Base-by-base conservation (phyloP, 2,113 vertebrate genomes). In the Lota lota region DNA sequence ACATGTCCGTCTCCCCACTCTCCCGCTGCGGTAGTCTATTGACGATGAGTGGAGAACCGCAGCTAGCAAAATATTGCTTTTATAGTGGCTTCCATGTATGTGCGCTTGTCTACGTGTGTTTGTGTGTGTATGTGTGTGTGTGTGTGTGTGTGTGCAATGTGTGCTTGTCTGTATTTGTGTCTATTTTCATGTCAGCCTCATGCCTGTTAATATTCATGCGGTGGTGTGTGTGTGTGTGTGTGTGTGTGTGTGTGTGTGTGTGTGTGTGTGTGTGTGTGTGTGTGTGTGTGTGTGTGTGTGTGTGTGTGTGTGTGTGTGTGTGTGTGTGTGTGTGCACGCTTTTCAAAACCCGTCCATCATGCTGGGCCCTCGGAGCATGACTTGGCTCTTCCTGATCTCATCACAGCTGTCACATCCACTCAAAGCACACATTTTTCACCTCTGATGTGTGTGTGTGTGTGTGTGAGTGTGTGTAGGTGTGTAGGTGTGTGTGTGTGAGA, bases 321-420 rank as follows among this genome's bases (percentile, higher is more conserved):
- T 4, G 11, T 2, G 51, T 53, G 66, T 61, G 28, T 2, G 28
- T 33, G 28, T 33, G 28, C 28, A 33, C 28, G 28, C 73, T 83
- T 84, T 71, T 85, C 70, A 78, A 87, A 87, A 85, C 84, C 82
- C 72, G 81, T 86, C 86, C 77, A 82, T 87, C 83, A 85, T 50
- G 1, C 8, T 0, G 62, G 73, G 78, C 70, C 33, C 68, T 83
- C 72, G 68, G 79, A 88, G 86, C 88, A 88, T 88, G 86, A 88
- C 86, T 88, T 87, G 89, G 88, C 88, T 87, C 82, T 85, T 89
- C 85, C 85, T 88, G 83, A 86, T 87, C 84, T 75, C 82, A 89
- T 89, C 83, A 88, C 70, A 63, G 73, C 76, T 88, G 83, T 84
- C 88, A 87, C 79, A 73, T 83, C 73, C 77, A 79, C 68, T 86